Evolutionary conservation across 2,888 invertebrate species (phyloP).

Genomic region (Mylabris sibirica): DNA sequence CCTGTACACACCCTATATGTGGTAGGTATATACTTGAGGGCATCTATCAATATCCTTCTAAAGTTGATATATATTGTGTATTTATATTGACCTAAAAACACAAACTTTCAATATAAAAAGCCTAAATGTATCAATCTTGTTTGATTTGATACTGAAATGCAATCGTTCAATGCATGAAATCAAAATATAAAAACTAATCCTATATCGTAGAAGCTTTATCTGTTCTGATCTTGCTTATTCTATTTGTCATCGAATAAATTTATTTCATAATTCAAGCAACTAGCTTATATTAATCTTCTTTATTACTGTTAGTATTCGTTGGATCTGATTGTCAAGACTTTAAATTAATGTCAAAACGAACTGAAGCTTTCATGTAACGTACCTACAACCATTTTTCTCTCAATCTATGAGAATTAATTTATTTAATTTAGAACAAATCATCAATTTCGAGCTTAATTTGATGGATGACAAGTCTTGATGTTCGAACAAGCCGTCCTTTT

Average conservation of each 20-base stretch:
- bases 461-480: not conserved
- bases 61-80: constrained; percentile 2
- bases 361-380: not conserved
- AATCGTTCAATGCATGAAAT: not conserved
- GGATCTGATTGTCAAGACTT: constrained; percentile 1
- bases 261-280: too few species aligned
- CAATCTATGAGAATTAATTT: not conserved
- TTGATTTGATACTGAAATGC: not conserved
- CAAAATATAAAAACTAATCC: not conserved
- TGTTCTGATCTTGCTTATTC: not conserved
- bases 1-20: too few species aligned
- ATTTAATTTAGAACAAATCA: not conserved
- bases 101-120: not conserved
- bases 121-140: not conserved
- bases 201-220: not conserved
- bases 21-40: not conserved
- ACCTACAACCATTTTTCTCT: not conserved
- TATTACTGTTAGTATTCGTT: not conserved
- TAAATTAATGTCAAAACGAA: not conserved
- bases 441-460: not conserved
- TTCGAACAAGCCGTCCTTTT: not conserved
- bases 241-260: not conserved
- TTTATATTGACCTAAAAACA: constrained; percentile 3
- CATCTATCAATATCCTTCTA: not conserved
- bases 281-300: not conserved